Evolutionary conservation across 2,888 invertebrate species (phyloP).

Genomic region (Protodeltote pygarga): DNA sequence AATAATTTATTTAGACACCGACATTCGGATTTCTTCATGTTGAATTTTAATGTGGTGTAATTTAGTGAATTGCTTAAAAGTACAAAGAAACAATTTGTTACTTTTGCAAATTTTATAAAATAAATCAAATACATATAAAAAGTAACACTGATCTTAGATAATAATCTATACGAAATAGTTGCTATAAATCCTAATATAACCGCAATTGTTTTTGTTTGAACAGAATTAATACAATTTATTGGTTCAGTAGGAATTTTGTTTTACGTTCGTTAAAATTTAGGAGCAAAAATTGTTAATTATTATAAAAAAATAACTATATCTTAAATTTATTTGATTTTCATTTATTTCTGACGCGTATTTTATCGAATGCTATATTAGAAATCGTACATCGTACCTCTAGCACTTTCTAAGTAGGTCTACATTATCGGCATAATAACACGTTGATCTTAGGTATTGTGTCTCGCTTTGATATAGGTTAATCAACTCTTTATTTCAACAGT

Average conservation of each 20-base stretch:
- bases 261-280: conserved; percentile 76
- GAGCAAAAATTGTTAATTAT: conserved; percentile 80
- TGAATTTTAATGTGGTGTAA: conserved; percentile 84
- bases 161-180: conserved; percentile 83
- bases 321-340: conserved; percentile 63
- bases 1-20: conserved; percentile 84
- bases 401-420: conserved; percentile 63
- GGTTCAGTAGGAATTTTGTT: conserved; percentile 69
- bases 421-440: conserved; percentile 72
- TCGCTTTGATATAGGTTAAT: conserved; percentile 73
- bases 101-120: conserved; percentile 91
- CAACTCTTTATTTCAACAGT: conserved; percentile 70
- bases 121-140: conserved; percentile 83
- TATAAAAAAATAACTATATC: conserved; percentile 69
- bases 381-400: conserved; percentile 59
- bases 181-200: conserved; percentile 78
- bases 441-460: conserved; percentile 68
- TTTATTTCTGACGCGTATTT: conserved; percentile 67
- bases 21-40: conserved; percentile 79
- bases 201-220: conserved; percentile 72
- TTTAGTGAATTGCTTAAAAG: conserved; percentile 90
- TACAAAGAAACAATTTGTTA: conserved; percentile 90
- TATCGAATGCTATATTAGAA: conserved; percentile 59
- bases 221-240: conserved; percentile 62
- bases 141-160: conserved; percentile 75